Evolutionary conservation across 2,113 vertebrate genomes (phyloP), one percentile per base, ranked within the genome.

Genomic region (Phaetusa simplex): DNA sequence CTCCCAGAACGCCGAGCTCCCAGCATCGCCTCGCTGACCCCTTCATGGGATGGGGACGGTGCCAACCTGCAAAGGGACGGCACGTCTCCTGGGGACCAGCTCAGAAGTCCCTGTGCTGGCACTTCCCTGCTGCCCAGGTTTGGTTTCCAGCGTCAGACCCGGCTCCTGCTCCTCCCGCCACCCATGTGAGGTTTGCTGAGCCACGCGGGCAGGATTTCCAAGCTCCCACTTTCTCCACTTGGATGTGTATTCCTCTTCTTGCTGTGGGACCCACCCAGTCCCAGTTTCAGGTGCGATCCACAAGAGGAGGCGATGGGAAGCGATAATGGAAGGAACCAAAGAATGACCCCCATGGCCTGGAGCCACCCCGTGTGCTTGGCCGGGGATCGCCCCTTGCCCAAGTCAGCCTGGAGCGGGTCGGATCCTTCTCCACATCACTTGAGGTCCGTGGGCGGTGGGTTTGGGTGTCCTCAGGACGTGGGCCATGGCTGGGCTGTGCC

Each of bases 231-330:
- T 66, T 52, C 65, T 65, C 34, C 70, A 2, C 61, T 18, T 66
- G 5, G 3, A 4, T 26, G 3, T 4, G 2, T 8, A 2, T 2
- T 71, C 36, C 83, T 82, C 27, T 38, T 12, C 1, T 17, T 38
- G 6, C 34, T 55, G 30, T 30, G 84, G 52, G 38, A 76, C 42
- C 83, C 71, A 22, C 32, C 38, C 43, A 5, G 73, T 5, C 40
- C 42, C 27, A 2, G 29, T 9, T 90, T 53, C 20, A 12, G 8
- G 22, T 0, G 0, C 0, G 2, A n/a, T 69, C 47, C 1, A 0
- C 47, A 24, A 79, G 19, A 91, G 65, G 36, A 61, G 19, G 8
- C 1, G 14, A 52, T 47, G 65, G 49, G 34, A 78, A 90, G 13
- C 0, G 0, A 13, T 4, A 49, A n/a, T 3, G 20, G 65, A 58